Percentiles rank a stretch among this genome's conserved stretches.
These are phyloP conservation scores for Celastrina argiolus DNA, from an alignment of 2,888 invertebrate genomes.

Conservation along the genomic window DNA sequence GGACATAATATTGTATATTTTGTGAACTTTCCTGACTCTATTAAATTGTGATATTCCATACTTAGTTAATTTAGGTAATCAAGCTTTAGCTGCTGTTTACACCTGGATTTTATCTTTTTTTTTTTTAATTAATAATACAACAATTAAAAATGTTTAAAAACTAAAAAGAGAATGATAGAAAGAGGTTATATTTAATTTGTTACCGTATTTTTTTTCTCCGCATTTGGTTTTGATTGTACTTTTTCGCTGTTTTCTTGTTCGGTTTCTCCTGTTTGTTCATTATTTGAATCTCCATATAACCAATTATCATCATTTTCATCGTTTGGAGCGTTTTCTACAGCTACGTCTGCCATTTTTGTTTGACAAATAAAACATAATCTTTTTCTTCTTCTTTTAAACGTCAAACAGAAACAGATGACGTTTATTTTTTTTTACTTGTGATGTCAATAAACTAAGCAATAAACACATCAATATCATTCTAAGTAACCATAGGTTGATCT, in stretches of 20 bases:
- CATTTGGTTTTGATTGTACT: constrained; percentile 36
- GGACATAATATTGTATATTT: too few relatives aligned
- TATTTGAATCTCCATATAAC: constrained; percentile 89
- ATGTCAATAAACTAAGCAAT: not conserved
- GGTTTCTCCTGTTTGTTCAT: constrained; percentile 49
- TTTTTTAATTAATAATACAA: not conserved
- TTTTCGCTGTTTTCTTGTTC: constrained; percentile 41
- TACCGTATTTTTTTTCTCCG: constrained; percentile 31
- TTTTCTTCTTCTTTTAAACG: not conserved
- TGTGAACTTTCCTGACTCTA: not conserved
- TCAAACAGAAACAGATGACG: not conserved
- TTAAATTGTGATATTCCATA: too few relatives aligned
- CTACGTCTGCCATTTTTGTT: constrained; percentile 61
- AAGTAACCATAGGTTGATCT: too few relatives aligned
- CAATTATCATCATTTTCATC: constrained; percentile 90
- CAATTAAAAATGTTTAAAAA: not conserved
- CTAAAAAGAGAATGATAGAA: not conserved
- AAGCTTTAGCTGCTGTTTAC: too few relatives aligned
- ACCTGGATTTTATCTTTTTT: not conserved
- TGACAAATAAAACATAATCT: constrained; percentile 27
- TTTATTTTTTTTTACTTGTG: not conserved
- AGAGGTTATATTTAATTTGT: constrained; percentile 29
- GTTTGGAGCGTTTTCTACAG: constrained; percentile 55
- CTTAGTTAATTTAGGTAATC: too few relatives aligned
- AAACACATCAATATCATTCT: too few relatives aligned